Evolutionary conservation across 2,888 invertebrate species (phyloP), one percentile per base, ranked within the genome.

Genomic region (Uropetala carovei): DNA sequence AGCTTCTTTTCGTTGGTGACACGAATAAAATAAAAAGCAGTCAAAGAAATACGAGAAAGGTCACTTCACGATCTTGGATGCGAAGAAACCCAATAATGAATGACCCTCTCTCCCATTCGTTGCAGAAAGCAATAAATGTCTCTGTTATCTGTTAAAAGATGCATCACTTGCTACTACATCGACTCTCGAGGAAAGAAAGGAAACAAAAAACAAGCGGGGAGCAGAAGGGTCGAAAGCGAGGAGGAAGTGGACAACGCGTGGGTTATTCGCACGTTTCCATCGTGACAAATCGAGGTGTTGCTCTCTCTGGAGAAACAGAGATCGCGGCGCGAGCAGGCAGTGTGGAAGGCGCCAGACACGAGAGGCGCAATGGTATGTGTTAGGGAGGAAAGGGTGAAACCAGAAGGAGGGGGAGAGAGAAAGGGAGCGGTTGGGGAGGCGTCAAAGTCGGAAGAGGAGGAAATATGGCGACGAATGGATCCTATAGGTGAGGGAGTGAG

Each of bases 321-420:
- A 18, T 7, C 14, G 64, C 64, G 64, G 64, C 64, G 64, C 64
- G 64, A 64, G 64, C 9, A 9, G 68, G n/a, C 18, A 68, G 68
- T 68, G 68, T 68, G 68, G 68, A 68, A 68, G n/a, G 68, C n/a
- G 68, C 68, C 68, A 68, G n/a, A 68, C 68, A 68, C 68, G 68
- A 68, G 0, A 68, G 22, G 68, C 18, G 5, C 18, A 10, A 22
- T n/a, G 68, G 68, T 0, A 22, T 3, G 16, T 16, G 8, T 18
- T 18, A n/a, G 68, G 68, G 3, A n/a, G 68, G 10, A 0, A 22
- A 68, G n/a, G n/a, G 7, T n/a, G n/a, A 18, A n/a, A n/a, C n/a
- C n/a, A n/a, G n/a, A n/a, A n/a, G n/a, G n/a, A n/a, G n/a, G n/a
- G n/a, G n/a, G n/a, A n/a, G n/a, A n/a, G n/a, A n/a, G n/a, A n/a